phyloP scores from a whole-genome alignment of 2,797 vertebrate genomes.

The Crocidura indochinensis region DNA sequence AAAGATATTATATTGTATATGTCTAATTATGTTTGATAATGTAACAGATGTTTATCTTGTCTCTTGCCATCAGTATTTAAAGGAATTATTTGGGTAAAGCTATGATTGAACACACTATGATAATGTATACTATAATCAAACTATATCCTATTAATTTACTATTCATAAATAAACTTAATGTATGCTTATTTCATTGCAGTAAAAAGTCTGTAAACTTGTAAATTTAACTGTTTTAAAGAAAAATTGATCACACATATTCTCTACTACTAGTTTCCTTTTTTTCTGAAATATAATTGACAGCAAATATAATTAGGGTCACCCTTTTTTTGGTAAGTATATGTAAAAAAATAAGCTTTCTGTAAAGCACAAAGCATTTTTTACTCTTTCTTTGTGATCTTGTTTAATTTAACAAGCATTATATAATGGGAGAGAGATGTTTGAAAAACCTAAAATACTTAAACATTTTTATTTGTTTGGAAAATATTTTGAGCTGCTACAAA shows the following conservation, averaged over 20 bases:
- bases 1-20: background rate
- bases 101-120: background rate
- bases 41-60: background rate
- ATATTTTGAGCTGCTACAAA: background rate
- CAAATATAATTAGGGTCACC: background rate
- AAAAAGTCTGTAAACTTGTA: background rate
- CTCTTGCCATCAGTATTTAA: background rate
- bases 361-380: background rate
- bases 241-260: background rate
- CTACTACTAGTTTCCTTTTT: background rate
- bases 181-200: background rate
- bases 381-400: background rate
- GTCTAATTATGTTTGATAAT: background rate
- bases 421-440: background rate
- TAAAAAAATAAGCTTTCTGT: background rate
- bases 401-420: background rate
- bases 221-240: background rate
- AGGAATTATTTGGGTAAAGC: background rate
- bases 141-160: background rate
- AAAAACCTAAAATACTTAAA: background rate
- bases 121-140: background rate
- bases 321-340: background rate
- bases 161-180: no score
- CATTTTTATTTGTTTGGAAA: background rate
- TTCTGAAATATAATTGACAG: background rate